Base-by-base conservation (phyloP, 2,113 vertebrate species). In the Phycodurus eques region DNA sequence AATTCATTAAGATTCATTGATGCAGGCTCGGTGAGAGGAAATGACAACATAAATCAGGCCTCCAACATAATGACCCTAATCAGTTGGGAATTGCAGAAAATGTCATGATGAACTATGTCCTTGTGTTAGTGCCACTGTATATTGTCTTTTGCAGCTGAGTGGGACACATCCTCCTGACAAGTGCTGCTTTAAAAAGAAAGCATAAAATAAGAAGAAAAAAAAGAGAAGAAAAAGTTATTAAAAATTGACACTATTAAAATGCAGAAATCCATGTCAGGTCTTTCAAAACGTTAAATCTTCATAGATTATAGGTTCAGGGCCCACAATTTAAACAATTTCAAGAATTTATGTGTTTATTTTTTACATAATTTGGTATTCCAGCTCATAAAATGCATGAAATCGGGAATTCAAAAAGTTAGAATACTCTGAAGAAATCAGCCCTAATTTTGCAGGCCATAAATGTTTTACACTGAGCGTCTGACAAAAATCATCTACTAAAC, bases 1-100 rank as follows among this genome's bases (percentile, higher is more conserved):
- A 99, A 99, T 98, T 99, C 98, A 99, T 99, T 99, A 99, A 99
- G 98, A 99, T 98, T 92, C 90, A 99, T 98, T 98, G 97, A 99
- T 99, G 98, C 96, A 95, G 95, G 96, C 98, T 93, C 87, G 95
- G 95, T 96, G 96, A 98, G 96, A 96, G 98, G 98, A 92, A 99
- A 98, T 98, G 98, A 99, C 97, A 97, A 95, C 97, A 99, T 99
- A 99, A 99, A 99, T 99, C 98, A 99, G 97, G 85, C 94, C 96
- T 95, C 96, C 95, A 95, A 94, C 96, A 98, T 98, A 99, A 99
- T 98, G 97, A 99, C 97, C 98, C 96, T 99, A 99, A 99, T 99
- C 97, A 98, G 96, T 95, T 96, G 97, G 96, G 97, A 99, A 99
- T 99, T 97, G 98, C 96, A 96, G 94, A 95, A 98, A 98, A 98